Evolutionary conservation across 2,888 invertebrate genomes (phyloP), one percentile per base, ranked within the genome.

Genomic region (Hydriomena furcata): DNA sequence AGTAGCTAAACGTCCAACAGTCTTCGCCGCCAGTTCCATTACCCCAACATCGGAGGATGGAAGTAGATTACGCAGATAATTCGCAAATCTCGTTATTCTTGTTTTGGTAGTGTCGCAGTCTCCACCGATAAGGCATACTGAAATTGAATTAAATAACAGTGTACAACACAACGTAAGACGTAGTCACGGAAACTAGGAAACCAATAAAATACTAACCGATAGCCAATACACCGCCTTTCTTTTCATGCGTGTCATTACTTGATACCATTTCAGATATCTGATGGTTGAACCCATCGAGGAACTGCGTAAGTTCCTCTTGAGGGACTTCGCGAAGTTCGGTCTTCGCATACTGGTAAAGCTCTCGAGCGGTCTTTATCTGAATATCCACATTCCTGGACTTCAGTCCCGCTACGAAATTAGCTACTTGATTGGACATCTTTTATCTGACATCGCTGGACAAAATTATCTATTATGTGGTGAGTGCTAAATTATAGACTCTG

Each of bases 191-290:
- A 45, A 17, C 10, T 20, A 3, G 12, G 5, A 27, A 17, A 10
- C 8, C 7, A 25, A 5, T 5, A n/a, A 23, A 27, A 51, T 7
- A 35, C 65, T 76, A 82, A 95, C 95, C 94, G 71, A 99, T 99
- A 5, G 98, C 98, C 46, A 98, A 84, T 58, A 98, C 98, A 44
- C 98, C 98, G 51, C 98, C 98, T 85, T 98, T 98, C 74, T 97
- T 97, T 79, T 98, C 98, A 83, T 97, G 96, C 24, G 96, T 94
- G 79, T 99, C 98, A 34, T 95, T 94, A 65, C 97, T 96, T 7
- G 97, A 96, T 1, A 98, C 97, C 98, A 99, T 97, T 79, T 98
- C 97, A 79, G 97, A 97, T 61, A 99, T 98, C 73, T 97, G 96
- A 73, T 97, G 96, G 79, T 98, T 98, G 76, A 98, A 97, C 63